A percentile compares a stretch with the other conserved stretches of the same genome.
Conservation (phyloP, 2,888 invertebrate genomes). For the Hyposoter didymator region DNA sequence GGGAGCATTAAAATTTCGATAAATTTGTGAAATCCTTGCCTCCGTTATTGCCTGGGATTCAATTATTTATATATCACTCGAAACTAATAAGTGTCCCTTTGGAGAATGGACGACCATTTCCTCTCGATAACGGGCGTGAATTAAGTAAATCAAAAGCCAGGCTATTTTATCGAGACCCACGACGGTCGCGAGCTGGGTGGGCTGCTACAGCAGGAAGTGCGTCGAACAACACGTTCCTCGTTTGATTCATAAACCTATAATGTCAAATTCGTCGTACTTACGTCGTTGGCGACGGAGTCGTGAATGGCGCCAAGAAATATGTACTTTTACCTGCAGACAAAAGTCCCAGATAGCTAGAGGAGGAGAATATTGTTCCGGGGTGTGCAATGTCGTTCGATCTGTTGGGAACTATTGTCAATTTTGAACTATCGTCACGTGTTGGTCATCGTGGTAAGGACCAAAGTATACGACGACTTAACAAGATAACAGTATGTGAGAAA, state of each 20-base stretch:
- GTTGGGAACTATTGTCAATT: conserved; percentile 35
- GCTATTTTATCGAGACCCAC: conserved; percentile 50
- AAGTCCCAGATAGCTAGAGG: conserved; percentile 23
- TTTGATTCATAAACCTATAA: conserved; percentile 34
- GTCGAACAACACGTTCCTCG: conserved; percentile 35
- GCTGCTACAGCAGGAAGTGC: conserved; percentile 64
- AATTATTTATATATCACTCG: conserved; percentile 9
- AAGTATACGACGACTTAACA: neutral
- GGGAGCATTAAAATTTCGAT: conserved; percentile 16
- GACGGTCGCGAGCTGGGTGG: conserved; percentile 48
- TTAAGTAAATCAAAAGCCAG: conserved; percentile 41
- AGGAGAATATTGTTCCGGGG: conserved; percentile 28
- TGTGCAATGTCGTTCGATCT: conserved; percentile 2
- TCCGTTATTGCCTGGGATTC: neutral
- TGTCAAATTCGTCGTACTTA: conserved; percentile 42
- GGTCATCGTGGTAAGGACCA: conserved; percentile 39
- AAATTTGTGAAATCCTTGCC: conserved; percentile 18
- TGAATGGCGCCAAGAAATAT: conserved; percentile 57
- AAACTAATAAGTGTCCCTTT: conserved; percentile 26
- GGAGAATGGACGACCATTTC: conserved; percentile 45
- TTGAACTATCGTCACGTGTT: conserved; percentile 47
- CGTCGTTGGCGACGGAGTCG: conserved; percentile 35
- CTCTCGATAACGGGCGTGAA: conserved; percentile 45
- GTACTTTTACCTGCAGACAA: conserved; percentile 36
- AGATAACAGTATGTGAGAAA: neutral